A percentile compares a stretch with the other conserved stretches of the same genome.
phyloP scores from a whole-genome alignment of 2,888 invertebrate species.

The Esperia sulphurella region DNA sequence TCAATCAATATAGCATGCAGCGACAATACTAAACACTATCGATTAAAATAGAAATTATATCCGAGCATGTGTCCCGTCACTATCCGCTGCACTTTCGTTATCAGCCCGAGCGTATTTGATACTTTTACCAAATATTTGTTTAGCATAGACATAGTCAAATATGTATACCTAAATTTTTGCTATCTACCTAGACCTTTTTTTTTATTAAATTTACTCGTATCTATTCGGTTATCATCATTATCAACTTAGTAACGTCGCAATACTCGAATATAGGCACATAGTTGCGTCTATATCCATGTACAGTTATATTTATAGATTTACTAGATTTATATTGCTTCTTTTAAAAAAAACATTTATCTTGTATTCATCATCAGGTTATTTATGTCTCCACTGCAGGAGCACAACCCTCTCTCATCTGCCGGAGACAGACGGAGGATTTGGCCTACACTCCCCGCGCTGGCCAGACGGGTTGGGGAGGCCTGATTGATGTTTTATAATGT shows the following conservation, averaged over 20 bases:
- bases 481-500: no score
- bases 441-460: no score
- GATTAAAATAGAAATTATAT: conserved; percentile 1
- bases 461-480: no score
- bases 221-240: conserved; percentile 5
- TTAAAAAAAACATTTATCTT: no score
- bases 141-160: conserved; percentile 45
- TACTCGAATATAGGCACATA: not conserved
- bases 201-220: conserved; percentile 6
- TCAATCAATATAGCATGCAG: no score
- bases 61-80: conserved; percentile 32
- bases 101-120: conserved; percentile 56
- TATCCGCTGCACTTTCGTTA: conserved; percentile 55
- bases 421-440: no score
- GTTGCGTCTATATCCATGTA: not conserved
- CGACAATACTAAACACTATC: no score
- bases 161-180: conserved; percentile 15
- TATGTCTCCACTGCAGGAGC: no score
- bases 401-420: no score
- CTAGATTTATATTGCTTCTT: no score
- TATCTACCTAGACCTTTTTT: conserved; percentile 12
- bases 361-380: no score
- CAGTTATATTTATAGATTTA: no score
- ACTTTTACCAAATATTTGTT: conserved; percentile 47
- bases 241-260: not conserved